These are phyloP conservation scores for Sciurus vulgaris DNA, from an alignment of 2,797 vertebrate species.

Conservation along the genomic window DNA sequence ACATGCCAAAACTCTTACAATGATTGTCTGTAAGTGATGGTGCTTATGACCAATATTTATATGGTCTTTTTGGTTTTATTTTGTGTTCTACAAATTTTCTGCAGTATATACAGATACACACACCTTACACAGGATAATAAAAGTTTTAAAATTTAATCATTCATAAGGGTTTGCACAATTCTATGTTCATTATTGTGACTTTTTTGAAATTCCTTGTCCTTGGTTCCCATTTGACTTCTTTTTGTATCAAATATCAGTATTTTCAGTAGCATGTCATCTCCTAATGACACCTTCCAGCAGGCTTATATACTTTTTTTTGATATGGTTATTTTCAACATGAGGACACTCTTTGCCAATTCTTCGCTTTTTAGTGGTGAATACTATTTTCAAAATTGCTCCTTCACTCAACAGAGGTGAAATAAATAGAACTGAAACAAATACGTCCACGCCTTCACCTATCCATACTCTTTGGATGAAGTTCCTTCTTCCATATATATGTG, in stretches of 20 bases:
- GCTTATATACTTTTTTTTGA: neutral
- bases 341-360: neutral
- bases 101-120: neutral
- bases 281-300: neutral
- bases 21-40: neutral
- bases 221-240: neutral
- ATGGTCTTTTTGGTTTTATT: neutral
- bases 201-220: neutral
- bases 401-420: neutral
- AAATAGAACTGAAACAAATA: neutral
- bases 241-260: neutral
- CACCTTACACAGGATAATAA: neutral
- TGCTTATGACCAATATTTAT: neutral
- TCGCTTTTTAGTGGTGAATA: neutral
- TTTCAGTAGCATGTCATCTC: neutral
- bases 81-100: constrained; percentile 10
- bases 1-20: neutral
- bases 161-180: neutral
- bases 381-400: constrained; percentile 11
- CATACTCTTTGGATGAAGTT: neutral
- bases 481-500: neutral
- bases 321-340: neutral
- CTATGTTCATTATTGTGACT: neutral
- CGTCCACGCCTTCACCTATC: neutral
- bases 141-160: neutral